These are phyloP conservation scores for Marronus borbonicus DNA, from an alignment of 2,888 invertebrate species.

Conservation along the genomic window DNA sequence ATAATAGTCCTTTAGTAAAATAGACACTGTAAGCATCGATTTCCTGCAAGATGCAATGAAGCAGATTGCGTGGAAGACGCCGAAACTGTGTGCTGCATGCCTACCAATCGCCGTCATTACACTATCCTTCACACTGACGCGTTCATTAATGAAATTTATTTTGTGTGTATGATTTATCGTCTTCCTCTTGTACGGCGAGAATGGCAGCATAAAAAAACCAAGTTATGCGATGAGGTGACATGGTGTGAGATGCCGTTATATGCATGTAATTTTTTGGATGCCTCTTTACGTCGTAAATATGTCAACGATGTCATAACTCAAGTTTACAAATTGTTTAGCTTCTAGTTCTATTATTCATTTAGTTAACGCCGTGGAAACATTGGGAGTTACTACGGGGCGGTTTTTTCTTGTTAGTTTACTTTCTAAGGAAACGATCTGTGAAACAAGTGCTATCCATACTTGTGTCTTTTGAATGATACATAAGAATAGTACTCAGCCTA, in stretches of 20 bases:
- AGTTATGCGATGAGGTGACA: background rate
- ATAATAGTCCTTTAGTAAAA: constrained; percentile 42
- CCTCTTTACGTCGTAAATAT: constrained; percentile 6
- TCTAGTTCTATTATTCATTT: constrained; percentile 16
- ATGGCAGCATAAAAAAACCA: background rate
- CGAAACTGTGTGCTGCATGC: too few species aligned
- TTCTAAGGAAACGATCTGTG: too few species aligned
- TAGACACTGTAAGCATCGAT: constrained; percentile 40
- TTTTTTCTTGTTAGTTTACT: too few species aligned
- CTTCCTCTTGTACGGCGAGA: background rate
- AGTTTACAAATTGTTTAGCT: constrained; percentile 15
- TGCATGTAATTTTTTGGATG: background rate
- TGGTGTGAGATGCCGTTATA: background rate
- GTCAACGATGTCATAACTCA: constrained; percentile 14
- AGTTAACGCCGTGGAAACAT: background rate
- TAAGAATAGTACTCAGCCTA: too few species aligned
- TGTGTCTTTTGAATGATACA: too few species aligned
- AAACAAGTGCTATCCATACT: too few species aligned
- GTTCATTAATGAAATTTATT: constrained; percentile 34
- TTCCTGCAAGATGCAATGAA: constrained; percentile 40
- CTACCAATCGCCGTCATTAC: background rate
- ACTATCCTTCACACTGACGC: background rate
- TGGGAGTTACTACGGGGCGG: too few species aligned
- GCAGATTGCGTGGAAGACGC: constrained; percentile 33
- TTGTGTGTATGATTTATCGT: constrained; percentile 20